Evolutionary conservation across 2,113 vertebrate species (phyloP), one percentile per base, ranked within the genome.

Genomic region (Arothron firmamentum): DNA sequence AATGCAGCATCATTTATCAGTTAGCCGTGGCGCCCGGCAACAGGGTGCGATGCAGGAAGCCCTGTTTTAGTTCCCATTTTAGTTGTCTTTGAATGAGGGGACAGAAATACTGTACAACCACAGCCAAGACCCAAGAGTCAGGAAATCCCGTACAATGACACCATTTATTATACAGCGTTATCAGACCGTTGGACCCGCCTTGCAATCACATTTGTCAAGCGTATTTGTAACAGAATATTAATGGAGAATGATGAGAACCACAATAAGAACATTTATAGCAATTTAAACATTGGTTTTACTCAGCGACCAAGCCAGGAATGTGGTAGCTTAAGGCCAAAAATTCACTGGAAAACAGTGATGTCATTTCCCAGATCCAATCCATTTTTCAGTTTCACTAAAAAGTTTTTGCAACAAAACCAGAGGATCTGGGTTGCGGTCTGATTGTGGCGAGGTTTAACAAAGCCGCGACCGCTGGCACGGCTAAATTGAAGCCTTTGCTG

Each of bases 391-490:
- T 59, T 67, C 67, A 52, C 58, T n/a, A n/a, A n/a, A n/a, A n/a
- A n/a, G n/a, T n/a, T n/a, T n/a, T 75, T 2, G 1, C 18, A 34
- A 28, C 19, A 20, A 23, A 38, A 21, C 31, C 52, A 28, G 34
- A 70, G 53, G 43, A 47, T 79, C 48, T 52, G 53, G 41, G 47
- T 79, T 12, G 41, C 42, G 69, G 65, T 61, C 54, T 54, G 53
- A 70, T 73, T 85, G 85, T 58, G 77, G 81, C 62, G 25, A 49
- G 45, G 71, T 79, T 81, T 77, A 78, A 79, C 80, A 76, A 85
- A 76, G 81, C 65, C 58, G 48, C 59, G 72, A 56, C 78, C 80
- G 71, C 81, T 85, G 87, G 85, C 87, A 82, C 60, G 60, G 53
- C 60, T 52, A 65, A 38, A 65, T 48, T 25, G 28, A 3, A 20